Evolutionary conservation across 2,888 invertebrate genomes (phyloP).

Genomic region (Drosophila austrosaltans): DNA sequence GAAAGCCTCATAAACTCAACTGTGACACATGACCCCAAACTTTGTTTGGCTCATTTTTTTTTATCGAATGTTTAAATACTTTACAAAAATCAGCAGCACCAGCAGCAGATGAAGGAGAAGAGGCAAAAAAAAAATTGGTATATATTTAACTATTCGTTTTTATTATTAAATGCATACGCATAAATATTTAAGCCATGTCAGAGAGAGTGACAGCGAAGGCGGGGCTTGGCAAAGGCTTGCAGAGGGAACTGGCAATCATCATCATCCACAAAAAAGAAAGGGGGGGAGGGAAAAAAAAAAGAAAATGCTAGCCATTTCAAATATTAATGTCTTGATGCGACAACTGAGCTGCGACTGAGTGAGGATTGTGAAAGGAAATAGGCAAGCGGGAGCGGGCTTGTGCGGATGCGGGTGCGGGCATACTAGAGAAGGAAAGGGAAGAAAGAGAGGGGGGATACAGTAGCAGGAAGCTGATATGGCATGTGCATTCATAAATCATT

Average conservation of each 20-base stretch:
- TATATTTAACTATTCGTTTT: constrained; percentile 17
- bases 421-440: too few relatives aligned
- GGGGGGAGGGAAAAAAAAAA: constrained; percentile 17
- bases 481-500: constrained; percentile 82
- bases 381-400: constrained; percentile 5
- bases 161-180: constrained; percentile 53
- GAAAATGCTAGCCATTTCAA: constrained; percentile 45
- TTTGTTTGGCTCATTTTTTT: not conserved
- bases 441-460: constrained; percentile 1
- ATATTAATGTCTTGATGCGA: constrained; percentile 69
- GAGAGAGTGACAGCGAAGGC: constrained; percentile 1
- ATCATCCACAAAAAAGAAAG: constrained; percentile 12
- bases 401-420: constrained; percentile 7
- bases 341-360: constrained; percentile 45
- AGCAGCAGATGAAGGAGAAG: too few relatives aligned
- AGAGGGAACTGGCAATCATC: constrained; percentile 20
- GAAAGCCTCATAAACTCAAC: constrained; percentile 4
- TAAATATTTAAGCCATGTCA: constrained; percentile 59
- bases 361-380: constrained; percentile 32
- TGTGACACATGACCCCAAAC: not conserved
- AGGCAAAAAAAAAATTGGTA: not conserved
- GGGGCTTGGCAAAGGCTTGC: not conserved
- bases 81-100: constrained; percentile 8
- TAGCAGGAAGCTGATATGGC: constrained; percentile 80
- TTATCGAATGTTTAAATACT: constrained; percentile 46